A percentile compares a stretch with the other conserved stretches of the same genome.
phyloP scores from a whole-genome alignment of 2,797 vertebrate genomes.

The Mus caroli region DNA sequence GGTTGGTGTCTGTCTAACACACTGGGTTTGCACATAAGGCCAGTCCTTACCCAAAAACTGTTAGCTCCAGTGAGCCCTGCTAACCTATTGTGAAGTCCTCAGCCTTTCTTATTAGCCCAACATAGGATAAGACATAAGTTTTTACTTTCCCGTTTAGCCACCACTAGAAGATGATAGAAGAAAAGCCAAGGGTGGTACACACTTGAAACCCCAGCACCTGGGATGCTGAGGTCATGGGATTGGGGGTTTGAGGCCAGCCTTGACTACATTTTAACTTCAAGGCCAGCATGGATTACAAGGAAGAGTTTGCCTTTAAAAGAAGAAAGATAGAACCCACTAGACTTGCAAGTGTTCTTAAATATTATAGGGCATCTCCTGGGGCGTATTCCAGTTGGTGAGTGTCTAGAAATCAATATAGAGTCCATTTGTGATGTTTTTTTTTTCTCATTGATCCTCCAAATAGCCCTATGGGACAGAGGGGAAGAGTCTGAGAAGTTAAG shows the following conservation, averaged over 20 bases:
- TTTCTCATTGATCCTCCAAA: neutral
- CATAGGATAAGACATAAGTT: neutral
- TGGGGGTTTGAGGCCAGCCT: neutral
- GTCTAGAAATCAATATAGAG: neutral
- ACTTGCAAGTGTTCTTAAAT: constrained; percentile 12
- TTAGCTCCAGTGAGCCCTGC: neutral
- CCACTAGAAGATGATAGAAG: neutral
- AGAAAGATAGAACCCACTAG: neutral
- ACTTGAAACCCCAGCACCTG: neutral
- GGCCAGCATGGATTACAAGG: neutral
- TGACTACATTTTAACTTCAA: neutral
- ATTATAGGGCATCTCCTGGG: neutral
- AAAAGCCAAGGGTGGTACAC: neutral
- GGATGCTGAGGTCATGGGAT: neutral
- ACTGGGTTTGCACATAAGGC: neutral
- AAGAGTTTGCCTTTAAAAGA: neutral
- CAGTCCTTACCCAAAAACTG: neutral
- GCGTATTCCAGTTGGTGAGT: neutral
- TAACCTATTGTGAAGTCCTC: neutral
- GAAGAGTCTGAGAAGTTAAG: neutral
- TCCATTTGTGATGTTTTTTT: neutral
- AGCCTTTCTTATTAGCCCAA: neutral
- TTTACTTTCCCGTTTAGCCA: neutral
- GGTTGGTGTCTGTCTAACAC: no score
- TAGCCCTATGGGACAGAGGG: neutral